These are phyloP conservation scores for Caenorhabditis parvicauda DNA, from an alignment of 2,888 invertebrate genomes.

Conservation along the genomic window DNA sequence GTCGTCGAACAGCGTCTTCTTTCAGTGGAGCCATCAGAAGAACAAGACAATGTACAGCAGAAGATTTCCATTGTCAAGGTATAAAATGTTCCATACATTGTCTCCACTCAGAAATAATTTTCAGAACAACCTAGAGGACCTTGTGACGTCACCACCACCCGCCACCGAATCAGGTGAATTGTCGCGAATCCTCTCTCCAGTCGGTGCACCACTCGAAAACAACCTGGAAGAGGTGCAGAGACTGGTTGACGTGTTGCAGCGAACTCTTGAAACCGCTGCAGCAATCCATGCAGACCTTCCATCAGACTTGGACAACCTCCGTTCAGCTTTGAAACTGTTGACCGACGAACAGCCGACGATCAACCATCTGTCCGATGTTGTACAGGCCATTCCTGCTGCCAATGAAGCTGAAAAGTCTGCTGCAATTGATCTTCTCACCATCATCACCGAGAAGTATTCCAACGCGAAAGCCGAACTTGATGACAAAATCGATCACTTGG, in stretches of 20 bases:
- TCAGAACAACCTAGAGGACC: slow-evolving; percentile 24
- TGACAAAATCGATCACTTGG: slow-evolving; percentile 3
- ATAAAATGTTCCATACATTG: not conserved
- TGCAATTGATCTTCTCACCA: slow-evolving; percentile 17
- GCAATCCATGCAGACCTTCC: slow-evolving; percentile 18
- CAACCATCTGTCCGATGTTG: slow-evolving; percentile 15
- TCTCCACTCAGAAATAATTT: not conserved
- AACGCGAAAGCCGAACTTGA: not conserved
- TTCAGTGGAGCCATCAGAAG: slow-evolving; percentile 18
- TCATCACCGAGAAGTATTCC: slow-evolving; percentile 9
- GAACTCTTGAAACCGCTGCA: slow-evolving; percentile 16
- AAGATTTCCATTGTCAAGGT: slow-evolving; percentile 33
- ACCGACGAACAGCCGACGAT: slow-evolving; percentile 16
- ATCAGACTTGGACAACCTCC: slow-evolving; percentile 23
- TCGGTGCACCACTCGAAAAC: slow-evolving; percentile 13
- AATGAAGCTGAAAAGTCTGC: slow-evolving; percentile 16
- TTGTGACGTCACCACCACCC: slow-evolving; percentile 23
- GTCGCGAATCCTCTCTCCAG: slow-evolving; percentile 18
- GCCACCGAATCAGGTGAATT: not conserved
- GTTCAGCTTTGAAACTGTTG: slow-evolving; percentile 18
- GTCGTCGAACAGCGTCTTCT: slow-evolving; percentile 50
- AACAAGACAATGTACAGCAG: slow-evolving; percentile 27
- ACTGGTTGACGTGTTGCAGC: slow-evolving; percentile 17
- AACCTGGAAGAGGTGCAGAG: slow-evolving; percentile 19
- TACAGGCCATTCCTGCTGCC: slow-evolving; percentile 14